Percentiles rank a stretch among this genome's conserved stretches.
Evolutionary conservation across 2,113 vertebrate species (phyloP).

Genomic region (Corythaixoides concolor): DNA sequence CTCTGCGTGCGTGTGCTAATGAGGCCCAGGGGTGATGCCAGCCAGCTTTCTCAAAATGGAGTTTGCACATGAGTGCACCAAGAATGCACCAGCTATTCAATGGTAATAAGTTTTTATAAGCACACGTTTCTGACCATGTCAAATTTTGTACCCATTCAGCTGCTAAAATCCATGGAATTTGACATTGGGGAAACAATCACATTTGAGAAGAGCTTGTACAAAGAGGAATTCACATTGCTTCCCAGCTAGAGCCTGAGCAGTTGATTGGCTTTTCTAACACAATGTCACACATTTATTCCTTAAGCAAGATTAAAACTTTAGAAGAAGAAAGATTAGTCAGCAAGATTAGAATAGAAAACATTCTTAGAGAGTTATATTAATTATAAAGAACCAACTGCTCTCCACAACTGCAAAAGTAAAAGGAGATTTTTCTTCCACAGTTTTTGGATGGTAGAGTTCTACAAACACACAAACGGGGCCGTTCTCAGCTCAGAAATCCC

Average conservation of each 20-base stretch:
- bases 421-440: background rate
- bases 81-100: conserved; percentile 59
- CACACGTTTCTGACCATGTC: conserved; percentile 47
- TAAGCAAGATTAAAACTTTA: conserved; percentile 34
- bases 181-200: conserved; percentile 26
- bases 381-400: background rate
- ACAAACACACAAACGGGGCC: background rate
- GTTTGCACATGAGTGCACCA: conserved; percentile 63
- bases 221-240: background rate
- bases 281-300: conserved; percentile 37
- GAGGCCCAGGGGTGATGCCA: conserved; percentile 58
- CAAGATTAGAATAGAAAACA: conserved; percentile 25
- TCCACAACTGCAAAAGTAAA: background rate
- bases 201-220: conserved; percentile 1
- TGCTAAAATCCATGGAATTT: conserved; percentile 54
- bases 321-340: conserved; percentile 41
- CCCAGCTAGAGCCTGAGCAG: background rate
- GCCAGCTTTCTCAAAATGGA: background rate
- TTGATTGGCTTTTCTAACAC: conserved; percentile 36
- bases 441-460: background rate
- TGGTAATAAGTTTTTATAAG: conserved; percentile 21
- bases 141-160: conserved; percentile 39
- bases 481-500: background rate
- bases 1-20: conserved; percentile 44
- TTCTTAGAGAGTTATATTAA: conserved; percentile 1